phyloP scores from a whole-genome alignment of 2,113 vertebrate species.

The Geococcyx californianus region DNA sequence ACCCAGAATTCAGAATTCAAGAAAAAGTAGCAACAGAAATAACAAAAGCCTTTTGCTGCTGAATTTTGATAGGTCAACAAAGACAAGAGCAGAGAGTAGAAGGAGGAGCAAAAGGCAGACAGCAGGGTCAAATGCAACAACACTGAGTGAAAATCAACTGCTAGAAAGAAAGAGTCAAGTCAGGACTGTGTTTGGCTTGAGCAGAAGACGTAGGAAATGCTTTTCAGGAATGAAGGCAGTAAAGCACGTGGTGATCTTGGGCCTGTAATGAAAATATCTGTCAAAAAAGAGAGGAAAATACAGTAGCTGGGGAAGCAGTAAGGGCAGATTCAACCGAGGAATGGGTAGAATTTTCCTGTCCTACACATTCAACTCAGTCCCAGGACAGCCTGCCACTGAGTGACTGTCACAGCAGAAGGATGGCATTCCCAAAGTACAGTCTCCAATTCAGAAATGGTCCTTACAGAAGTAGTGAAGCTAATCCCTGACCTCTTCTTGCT shows the following conservation, averaged over 20 bases:
- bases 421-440: not conserved
- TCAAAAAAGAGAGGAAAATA: not conserved
- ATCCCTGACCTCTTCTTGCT: not conserved
- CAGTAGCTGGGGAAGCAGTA: not conserved
- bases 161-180: not conserved
- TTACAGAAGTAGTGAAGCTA: not conserved
- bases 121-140: not conserved
- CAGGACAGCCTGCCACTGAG: not conserved
- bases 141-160: not conserved
- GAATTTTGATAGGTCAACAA: not conserved
- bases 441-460: not conserved
- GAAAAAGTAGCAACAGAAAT: not conserved
- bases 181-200: not conserved
- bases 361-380: not conserved
- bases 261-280: not conserved
- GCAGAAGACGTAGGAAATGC: not conserved
- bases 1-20: conserved; percentile 25
- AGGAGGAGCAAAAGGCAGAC: not conserved
- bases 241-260: not conserved
- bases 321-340: not conserved
- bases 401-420: not conserved
- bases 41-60: not conserved
- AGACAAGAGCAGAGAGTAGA: not conserved
- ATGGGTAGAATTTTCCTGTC: not conserved
- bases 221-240: not conserved